Evolutionary conservation across 35 echinoderm and acorn worm genomes (phyloP).

Genomic region (Amphiura filiformis): DNA sequence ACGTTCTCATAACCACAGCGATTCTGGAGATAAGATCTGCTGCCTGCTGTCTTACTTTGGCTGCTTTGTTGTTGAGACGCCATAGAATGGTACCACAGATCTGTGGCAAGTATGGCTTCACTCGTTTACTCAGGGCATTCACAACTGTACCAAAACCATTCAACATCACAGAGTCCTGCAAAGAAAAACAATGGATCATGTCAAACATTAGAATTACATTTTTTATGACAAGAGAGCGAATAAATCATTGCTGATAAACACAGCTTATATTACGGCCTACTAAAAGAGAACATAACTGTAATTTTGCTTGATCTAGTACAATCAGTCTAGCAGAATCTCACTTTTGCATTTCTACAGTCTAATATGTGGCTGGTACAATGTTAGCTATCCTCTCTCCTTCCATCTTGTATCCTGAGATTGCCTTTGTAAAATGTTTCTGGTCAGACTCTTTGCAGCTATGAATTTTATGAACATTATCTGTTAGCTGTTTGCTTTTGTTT

Average conservation of each 20-base stretch:
- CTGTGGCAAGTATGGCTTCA: slow-evolving; percentile 96
- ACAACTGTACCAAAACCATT: slow-evolving; percentile 98
- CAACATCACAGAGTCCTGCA: slow-evolving; percentile 97
- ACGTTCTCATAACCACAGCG: slow-evolving; percentile 96
- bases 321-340: too few species aligned
- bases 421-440: too few species aligned
- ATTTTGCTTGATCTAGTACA: too few species aligned
- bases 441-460: too few species aligned
- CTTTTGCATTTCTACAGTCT: too few species aligned
- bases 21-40: slow-evolving; percentile 99
- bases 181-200: slow-evolving; percentile 3
- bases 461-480: too few species aligned
- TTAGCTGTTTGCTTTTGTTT: too few species aligned
- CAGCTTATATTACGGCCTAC: neutral
- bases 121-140: slow-evolving; percentile 92
- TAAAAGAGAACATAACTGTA: too few species aligned
- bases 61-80: slow-evolving; percentile 99
- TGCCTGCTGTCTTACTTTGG: slow-evolving; percentile 92
- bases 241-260: neutral
- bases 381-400: too few species aligned
- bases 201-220: neutral
- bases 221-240: neutral
- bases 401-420: too few species aligned
- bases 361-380: too few species aligned
- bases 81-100: slow-evolving; percentile 99